phyloP scores from a whole-genome alignment of 2,888 invertebrate species.

The Mellilla xanthometata region DNA sequence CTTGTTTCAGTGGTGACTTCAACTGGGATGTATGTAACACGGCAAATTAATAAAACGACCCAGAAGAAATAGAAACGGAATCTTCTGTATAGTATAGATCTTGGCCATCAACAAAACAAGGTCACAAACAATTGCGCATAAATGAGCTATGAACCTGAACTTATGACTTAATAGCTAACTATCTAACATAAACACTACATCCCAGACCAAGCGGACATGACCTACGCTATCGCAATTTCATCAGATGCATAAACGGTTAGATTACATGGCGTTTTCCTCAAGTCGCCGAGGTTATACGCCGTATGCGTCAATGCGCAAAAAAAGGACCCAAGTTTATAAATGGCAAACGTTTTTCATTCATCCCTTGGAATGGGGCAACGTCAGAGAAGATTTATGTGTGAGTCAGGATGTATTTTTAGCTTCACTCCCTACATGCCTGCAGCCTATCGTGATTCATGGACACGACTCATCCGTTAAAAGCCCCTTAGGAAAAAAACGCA shows the following conservation, averaged over 20 bases:
- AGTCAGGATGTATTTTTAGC: slow-evolving; percentile 51
- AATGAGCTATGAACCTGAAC: slow-evolving; percentile 1
- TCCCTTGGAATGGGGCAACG: slow-evolving; percentile 47
- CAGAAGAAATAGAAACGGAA: too few relatives aligned
- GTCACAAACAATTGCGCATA: too few relatives aligned
- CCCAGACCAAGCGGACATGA: slow-evolving; percentile 21
- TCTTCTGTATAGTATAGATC: too few relatives aligned
- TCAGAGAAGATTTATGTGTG: slow-evolving; percentile 44
- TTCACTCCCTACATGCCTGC: slow-evolving; percentile 18
- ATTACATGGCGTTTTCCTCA: slow-evolving; percentile 28
- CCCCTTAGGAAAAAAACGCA: background rate
- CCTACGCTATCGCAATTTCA: slow-evolving; percentile 28
- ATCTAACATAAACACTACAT: slow-evolving; percentile 10
- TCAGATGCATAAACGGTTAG: slow-evolving; percentile 22
- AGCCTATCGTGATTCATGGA: slow-evolving; percentile 6
- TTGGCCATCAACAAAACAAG: background rate
- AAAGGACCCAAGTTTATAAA: slow-evolving; percentile 24
- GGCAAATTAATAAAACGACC: background rate
- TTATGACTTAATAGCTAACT: background rate
- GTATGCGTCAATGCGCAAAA: slow-evolving; percentile 29
- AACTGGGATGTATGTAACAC: slow-evolving; percentile 32
- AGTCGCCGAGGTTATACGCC: slow-evolving; percentile 12
- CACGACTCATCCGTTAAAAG: background rate
- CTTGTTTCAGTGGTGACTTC: slow-evolving; percentile 53
- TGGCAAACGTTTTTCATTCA: slow-evolving; percentile 52